Base-by-base conservation (phyloP, 1,140 invertebrate genomes). In the Aphelinus certus region DNA sequence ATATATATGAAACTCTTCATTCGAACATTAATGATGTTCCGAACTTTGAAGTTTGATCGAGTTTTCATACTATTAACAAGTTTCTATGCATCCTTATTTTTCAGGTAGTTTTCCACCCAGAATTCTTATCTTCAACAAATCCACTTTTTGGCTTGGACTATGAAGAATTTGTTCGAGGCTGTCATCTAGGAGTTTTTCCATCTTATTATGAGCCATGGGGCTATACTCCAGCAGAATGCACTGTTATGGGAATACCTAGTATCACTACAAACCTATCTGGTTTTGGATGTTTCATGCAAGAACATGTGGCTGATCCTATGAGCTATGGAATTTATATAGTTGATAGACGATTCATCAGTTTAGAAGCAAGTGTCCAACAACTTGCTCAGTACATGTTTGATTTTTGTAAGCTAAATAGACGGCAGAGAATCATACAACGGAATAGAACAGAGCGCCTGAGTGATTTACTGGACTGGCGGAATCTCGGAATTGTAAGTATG, bases 151-250 rank as follows among this genome's bases (percentile, higher is more conserved):
- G 97, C 3, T 89, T 99, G 76, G 98, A 99, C 83, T 99, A 99
- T 85, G 98, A 99, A 86, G 98, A 99, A 83, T 99, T 99, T 89
- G 98, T 99, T 0, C 90, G 98, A 67, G 98, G 98, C 58, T 99
- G 98, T 83, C 98, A 99, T 89, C 90, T 99, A 73, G 98, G 98
- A 3, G 97, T 99, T 10, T 99, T 99, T 86, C 98, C 98, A 1
- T 99, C 97, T 1, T 99, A 99, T 84, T 99, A 99, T 84, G 98
- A 99, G 86, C 98, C 98, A 0, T 99, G 98, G 98, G 98, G 98
- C 1, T 99, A 99, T 87, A 99, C 98, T 0, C 98, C 98, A 1
- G 98, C 98, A 3, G 98, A 99, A 88, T 99, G 98, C 83, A 99
- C 98, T 0, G 97, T 99, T 4, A 99, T 99, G 98, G 98, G 98